A percentile compares a stretch with the other conserved stretches of the same genome.
Evolutionary conservation across 1,140 invertebrate species (phyloP).

Genomic region (Apis laboriosa): DNA sequence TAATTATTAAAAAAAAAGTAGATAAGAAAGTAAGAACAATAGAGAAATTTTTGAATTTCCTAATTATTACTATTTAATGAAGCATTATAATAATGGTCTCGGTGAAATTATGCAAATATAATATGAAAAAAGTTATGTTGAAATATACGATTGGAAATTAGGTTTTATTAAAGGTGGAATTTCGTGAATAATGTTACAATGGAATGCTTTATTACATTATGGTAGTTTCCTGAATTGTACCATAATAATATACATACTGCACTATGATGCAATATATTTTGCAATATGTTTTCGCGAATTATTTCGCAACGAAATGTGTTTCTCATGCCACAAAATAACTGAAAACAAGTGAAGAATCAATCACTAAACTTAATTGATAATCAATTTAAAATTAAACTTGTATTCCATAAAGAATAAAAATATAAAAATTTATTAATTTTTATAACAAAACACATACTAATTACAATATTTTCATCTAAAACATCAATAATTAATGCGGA

Average conservation of each 20-base stretch:
- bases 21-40: too few relatives aligned
- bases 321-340: background rate
- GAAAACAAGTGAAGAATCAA: background rate
- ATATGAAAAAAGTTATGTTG: too few relatives aligned
- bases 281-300: background rate
- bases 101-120: too few relatives aligned
- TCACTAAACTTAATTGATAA: background rate
- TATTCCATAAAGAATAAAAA: too few relatives aligned
- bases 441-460: too few relatives aligned
- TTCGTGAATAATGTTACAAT: background rate
- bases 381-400: too few relatives aligned
- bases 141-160: background rate
- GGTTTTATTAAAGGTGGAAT: background rate
- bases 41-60: too few relatives aligned
- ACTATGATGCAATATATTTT: background rate
- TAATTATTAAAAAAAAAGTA: too few relatives aligned
- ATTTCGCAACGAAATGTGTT: background rate
- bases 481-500: background rate
- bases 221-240: background rate
- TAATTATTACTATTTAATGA: too few relatives aligned
- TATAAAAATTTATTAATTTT: too few relatives aligned
- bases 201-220: background rate
- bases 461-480: too few relatives aligned
- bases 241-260: background rate
- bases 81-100: too few relatives aligned